Base-by-base conservation (phyloP, 2,888 invertebrate genomes). In the Sabellastarte sp. region DNA sequence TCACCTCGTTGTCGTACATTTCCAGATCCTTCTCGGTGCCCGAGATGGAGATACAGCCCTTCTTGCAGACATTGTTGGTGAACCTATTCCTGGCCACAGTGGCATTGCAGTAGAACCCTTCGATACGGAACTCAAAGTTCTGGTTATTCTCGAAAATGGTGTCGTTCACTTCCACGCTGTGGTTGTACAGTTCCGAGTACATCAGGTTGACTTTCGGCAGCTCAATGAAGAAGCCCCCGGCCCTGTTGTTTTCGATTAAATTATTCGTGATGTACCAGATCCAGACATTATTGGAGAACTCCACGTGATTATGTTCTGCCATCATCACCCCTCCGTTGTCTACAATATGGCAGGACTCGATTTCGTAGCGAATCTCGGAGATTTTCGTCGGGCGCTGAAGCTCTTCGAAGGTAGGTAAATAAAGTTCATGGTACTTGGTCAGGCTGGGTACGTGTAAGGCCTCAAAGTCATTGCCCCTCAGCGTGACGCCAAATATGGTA, bases 11-110 rank as follows among this genome's bases (percentile, higher is more conserved):
- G 53, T 89, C 88, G 75, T 90, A 89, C 63, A 98, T 90, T 64
- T 89, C 88, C 84, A 98, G 88, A 75, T 92, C 91, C 85, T 99
- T 99, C 83, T 99, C 99, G 95, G 98, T 99, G 5, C 99, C 99
- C 20, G 75, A 64, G 20, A 82, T 86, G 87, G 74, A 90, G 32
- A 76, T 67, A 58, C 76, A 75, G 0, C 82, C 82, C 33, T 64
- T 61, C 10, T 69, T 89, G 76, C 98, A 98, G 41, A 86, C 85
- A 79, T 99, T 99, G 63, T 91, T 90, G 1, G 89, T 88, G 78
- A 97, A 96, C 3, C 88, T 85, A 81, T 94, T 96, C 62, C 89
- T 89, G 0, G 92, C 90, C 33, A 98, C 89, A 77, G 94, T 95
- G 0, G 96, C 89, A 67, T 89, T 89, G 0, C 95, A 91, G 82